Evolutionary conservation across 2,113 vertebrate species (phyloP).

Genomic region (Plestiodon gilberti): DNA sequence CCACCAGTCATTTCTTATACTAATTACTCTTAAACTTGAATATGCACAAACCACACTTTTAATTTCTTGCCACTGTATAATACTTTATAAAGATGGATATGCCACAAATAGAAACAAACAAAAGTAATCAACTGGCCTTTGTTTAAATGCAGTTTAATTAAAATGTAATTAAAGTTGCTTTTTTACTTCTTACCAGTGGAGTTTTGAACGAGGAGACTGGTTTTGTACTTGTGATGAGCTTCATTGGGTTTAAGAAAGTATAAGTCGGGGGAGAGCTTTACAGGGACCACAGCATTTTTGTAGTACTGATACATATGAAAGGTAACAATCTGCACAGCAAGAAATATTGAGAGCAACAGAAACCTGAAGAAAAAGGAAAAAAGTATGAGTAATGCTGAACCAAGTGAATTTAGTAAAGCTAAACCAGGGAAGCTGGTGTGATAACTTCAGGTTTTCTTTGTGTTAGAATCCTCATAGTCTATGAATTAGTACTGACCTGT

Average conservation of each 20-base stretch:
- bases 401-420: background rate
- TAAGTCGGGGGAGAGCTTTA: conserved; percentile 85
- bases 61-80: background rate
- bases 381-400: background rate
- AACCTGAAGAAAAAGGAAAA: conserved; percentile 77
- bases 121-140: background rate
- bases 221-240: conserved; percentile 80
- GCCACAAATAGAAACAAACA: background rate
- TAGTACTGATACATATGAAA: conserved; percentile 88
- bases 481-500: background rate
- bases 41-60: background rate
- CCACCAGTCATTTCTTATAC: background rate
- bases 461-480: background rate
- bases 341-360: conserved; percentile 87
- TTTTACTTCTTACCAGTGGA: conserved; percentile 82
- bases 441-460: too few species aligned
- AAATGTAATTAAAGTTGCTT: background rate
- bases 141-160: too few species aligned
- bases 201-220: conserved; percentile 90
- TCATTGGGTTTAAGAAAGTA: conserved; percentile 87
- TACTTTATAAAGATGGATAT: background rate
- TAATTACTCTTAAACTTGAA: background rate
- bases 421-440: too few species aligned
- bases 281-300: conserved; percentile 83
- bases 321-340: conserved; percentile 84